Evolutionary conservation across 2,797 vertebrate genomes (phyloP).

Genomic region (Hybognathus amarus): DNA sequence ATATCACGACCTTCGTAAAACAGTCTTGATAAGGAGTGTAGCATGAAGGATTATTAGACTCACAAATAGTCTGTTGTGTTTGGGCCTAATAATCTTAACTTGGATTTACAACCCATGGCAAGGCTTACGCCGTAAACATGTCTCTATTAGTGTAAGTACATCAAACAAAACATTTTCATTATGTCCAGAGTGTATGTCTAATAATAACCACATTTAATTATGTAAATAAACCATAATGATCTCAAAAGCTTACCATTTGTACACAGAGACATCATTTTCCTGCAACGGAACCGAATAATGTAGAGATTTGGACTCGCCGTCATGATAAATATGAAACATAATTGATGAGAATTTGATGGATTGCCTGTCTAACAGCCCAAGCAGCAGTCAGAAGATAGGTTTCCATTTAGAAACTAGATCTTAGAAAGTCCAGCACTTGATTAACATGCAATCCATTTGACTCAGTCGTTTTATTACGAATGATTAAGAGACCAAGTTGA

Average conservation of each 20-base stretch:
- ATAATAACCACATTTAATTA: neutral
- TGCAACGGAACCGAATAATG: neutral
- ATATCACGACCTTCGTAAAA: neutral
- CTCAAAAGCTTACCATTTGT: neutral
- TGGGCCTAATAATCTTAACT: slow-evolving; percentile 4
- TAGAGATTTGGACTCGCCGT: slow-evolving; percentile 6
- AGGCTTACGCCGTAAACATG: neutral
- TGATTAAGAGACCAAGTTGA: neutral
- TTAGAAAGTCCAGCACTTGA: neutral
- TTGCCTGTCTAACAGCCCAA: slow-evolving; percentile 13
- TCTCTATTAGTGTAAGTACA: neutral
- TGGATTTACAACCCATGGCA: slow-evolving; percentile 46
- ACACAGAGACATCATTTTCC: neutral
- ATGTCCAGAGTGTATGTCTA: neutral
- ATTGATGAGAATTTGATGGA: slow-evolving; percentile 41
- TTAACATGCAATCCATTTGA: slow-evolving; percentile 12
- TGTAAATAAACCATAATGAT: neutral
- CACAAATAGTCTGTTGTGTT: slow-evolving; percentile 18
- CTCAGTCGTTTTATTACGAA: neutral
- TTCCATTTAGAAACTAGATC: slow-evolving; percentile 28
- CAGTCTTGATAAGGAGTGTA: neutral
- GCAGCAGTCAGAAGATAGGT: slow-evolving; percentile 12
- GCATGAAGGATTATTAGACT: slow-evolving; percentile 6
- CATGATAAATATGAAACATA: slow-evolving; percentile 43
- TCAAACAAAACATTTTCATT: slow-evolving; percentile 28